Conservation (phyloP, 2,113 vertebrate genomes). For the human (Homo sapiens) region DNA sequence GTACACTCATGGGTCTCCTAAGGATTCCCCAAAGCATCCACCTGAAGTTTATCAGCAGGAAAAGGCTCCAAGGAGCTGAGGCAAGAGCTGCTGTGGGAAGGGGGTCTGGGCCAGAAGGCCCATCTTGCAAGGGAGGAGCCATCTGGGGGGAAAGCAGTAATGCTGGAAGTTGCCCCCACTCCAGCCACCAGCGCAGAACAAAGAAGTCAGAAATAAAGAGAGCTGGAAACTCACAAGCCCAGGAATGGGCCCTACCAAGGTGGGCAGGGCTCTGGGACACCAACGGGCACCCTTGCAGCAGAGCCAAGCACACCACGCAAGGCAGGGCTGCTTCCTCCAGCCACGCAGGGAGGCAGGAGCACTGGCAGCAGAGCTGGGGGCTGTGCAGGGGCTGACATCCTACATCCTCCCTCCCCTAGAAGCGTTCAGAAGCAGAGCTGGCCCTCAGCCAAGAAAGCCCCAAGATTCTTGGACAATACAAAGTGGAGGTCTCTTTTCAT, state of each 20-base stretch:
- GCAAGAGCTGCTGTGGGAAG: rapidly evolving
- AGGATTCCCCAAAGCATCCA: rapidly evolving
- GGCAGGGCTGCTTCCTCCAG: background rate
- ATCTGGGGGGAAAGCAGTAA: rapidly evolving
- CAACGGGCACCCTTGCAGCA: rapidly evolving
- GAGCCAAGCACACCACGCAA: rapidly evolving
- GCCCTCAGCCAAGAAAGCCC: background rate
- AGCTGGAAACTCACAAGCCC: background rate
- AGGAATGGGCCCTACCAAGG: too few species aligned
- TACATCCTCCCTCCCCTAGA: background rate
- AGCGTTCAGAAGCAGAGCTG: background rate
- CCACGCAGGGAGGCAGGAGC: rapidly evolving
- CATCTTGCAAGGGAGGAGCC: background rate
- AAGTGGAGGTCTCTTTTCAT: background rate
- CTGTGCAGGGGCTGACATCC: background rate
- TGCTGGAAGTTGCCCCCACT: background rate
- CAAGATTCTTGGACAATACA: rapidly evolving
- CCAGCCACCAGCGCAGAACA: background rate
- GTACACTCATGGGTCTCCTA: background rate
- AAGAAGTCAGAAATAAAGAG: background rate
- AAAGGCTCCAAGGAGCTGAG: rapidly evolving
- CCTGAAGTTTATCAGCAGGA: background rate
- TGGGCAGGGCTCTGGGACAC: background rate
- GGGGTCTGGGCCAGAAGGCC: too few species aligned
- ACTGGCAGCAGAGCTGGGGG: background rate